A percentile compares a stretch with the other conserved stretches of the same genome.
phyloP scores from a whole-genome alignment of 2,888 invertebrate species.

The Doris montereyensis region DNA sequence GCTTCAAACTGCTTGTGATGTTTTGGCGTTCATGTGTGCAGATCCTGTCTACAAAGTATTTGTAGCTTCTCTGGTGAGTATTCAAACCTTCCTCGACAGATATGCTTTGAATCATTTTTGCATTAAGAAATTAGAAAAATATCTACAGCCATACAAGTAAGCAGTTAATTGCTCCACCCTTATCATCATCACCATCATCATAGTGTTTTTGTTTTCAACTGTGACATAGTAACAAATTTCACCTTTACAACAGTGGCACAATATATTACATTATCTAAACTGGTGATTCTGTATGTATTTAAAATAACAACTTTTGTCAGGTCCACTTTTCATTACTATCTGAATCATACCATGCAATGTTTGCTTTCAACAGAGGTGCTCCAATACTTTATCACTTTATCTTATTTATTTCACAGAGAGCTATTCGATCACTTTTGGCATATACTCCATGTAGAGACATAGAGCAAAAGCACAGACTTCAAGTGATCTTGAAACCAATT shows the following conservation, averaged over 20 bases:
- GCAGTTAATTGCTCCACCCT: neutral
- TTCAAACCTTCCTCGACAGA: no score
- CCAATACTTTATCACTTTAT: no score
- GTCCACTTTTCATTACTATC: no score
- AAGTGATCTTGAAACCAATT: constrained; percentile 70
- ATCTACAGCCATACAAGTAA: neutral
- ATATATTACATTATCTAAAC: no score
- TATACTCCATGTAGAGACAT: constrained; percentile 66
- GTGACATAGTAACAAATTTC: no score
- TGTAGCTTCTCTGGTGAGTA: constrained; percentile 72
- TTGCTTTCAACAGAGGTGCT: no score
- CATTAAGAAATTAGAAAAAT: neutral
- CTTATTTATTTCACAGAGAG: no score
- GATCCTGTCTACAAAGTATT: constrained; percentile 75
- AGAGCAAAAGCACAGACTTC: constrained; percentile 63
- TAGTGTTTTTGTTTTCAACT: no score
- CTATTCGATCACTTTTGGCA: constrained; percentile 64
- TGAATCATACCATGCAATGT: no score
- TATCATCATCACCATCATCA: neutral
- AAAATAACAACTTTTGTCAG: no score
- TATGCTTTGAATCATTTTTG: neutral
- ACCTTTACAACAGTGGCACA: no score
- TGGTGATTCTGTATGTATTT: no score
- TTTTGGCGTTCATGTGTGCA: constrained; percentile 71
- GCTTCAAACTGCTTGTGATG: constrained; percentile 69